A percentile compares a stretch with the other conserved stretches of the same genome.
Conservation (phyloP, 2,797 vertebrate genomes). For the Gastrophryne carolinensis region DNA sequence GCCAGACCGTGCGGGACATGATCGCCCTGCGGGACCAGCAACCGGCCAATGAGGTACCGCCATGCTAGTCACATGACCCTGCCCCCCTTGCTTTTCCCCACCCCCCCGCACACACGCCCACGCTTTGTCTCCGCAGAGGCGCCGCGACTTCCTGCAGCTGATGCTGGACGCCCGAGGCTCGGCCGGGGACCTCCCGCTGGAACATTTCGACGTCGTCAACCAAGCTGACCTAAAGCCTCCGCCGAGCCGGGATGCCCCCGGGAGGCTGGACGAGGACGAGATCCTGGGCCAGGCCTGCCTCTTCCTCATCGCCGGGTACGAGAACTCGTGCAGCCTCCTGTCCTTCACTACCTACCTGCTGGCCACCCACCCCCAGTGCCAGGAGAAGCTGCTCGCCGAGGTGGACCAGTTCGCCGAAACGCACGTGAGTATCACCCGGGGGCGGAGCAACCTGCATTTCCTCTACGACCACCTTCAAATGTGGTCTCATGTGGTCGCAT, state of each 20-base stretch:
- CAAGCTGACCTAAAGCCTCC: conserved; percentile 55
- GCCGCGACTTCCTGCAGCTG: conserved; percentile 88
- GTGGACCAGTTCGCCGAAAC: conserved; percentile 79
- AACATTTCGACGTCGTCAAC: conserved; percentile 66
- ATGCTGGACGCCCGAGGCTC: conserved; percentile 77
- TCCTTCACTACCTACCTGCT: conserved; percentile 86
- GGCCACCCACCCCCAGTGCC: conserved; percentile 80
- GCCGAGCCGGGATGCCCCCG: neutral
- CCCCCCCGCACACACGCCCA: no score
- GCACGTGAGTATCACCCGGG: conserved; percentile 82
- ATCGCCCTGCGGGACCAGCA: conserved; percentile 82
- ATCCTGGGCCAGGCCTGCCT: conserved; percentile 87
- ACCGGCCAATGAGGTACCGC: conserved; percentile 80
- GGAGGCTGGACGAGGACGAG: conserved; percentile 82
- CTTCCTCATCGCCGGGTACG: conserved; percentile 88
- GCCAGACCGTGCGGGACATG: conserved; percentile 75
- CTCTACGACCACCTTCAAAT: no score
- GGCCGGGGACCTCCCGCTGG: conserved; percentile 55
- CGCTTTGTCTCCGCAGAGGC: conserved; percentile 67
- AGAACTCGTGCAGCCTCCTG: conserved; percentile 85
- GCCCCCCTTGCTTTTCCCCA: no score
- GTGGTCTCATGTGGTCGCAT: no score
- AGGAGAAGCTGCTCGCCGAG: conserved; percentile 78
- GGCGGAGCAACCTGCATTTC: no score
- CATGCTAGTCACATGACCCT: neutral